These are phyloP conservation scores for Archegozetes longisetosus DNA, from an alignment of 1,140 invertebrate genomes.

Conservation along the genomic window DNA sequence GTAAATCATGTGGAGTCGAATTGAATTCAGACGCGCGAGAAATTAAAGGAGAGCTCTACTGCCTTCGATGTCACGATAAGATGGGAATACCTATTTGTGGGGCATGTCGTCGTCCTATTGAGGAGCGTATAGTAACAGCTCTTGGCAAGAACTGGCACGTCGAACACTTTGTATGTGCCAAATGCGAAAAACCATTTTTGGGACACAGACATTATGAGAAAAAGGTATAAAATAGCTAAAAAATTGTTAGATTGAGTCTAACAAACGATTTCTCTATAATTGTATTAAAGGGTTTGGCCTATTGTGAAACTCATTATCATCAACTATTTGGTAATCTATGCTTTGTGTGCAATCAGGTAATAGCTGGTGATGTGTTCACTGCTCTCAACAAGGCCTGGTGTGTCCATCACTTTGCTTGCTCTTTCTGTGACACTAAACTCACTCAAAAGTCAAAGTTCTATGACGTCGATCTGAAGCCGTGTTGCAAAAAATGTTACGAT, in stretches of 20 bases:
- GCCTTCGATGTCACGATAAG: constrained; percentile 94
- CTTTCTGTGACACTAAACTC: constrained; percentile 91
- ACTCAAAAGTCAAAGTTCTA: constrained; percentile 97
- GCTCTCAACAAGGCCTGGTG: constrained; percentile 99
- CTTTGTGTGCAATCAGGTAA: constrained; percentile 96
- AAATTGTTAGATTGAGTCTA: not conserved
- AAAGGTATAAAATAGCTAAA: constrained; percentile 39
- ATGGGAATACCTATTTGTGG: constrained; percentile 94
- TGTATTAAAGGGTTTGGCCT: constrained; percentile 60
- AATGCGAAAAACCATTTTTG: constrained; percentile 91
- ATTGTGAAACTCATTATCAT: constrained; percentile 98
- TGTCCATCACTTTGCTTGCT: constrained; percentile 96
- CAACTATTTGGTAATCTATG: constrained; percentile 97
- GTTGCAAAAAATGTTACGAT: constrained; percentile 97
- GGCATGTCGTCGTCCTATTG: constrained; percentile 86
- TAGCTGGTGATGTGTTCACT: constrained; percentile 91
- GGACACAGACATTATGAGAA: constrained; percentile 98
- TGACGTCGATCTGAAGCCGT: constrained; percentile 93
- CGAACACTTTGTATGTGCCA: constrained; percentile 98
- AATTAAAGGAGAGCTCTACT: constrained; percentile 89
- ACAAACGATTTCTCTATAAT: not conserved
- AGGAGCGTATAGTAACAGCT: constrained; percentile 89
- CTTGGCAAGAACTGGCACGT: constrained; percentile 99
- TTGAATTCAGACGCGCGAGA: constrained; percentile 72
- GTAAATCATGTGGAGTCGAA: constrained; percentile 47